Evolutionary conservation across 2,113 vertebrate genomes (phyloP).

Genomic region (Microtus ochrogaster): DNA sequence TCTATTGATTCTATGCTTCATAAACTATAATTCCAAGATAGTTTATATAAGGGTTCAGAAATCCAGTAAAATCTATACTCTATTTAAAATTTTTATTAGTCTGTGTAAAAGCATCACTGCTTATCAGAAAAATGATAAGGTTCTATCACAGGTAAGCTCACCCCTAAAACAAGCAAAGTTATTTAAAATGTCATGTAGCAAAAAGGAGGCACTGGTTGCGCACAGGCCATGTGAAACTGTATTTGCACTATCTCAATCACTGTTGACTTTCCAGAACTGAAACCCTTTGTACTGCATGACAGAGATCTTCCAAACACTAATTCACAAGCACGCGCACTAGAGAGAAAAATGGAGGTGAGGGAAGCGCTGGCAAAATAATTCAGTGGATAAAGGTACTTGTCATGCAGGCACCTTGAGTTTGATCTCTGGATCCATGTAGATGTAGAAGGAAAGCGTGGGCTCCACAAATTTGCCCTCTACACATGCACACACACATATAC

Average conservation of each 20-base stretch:
- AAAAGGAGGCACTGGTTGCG: conserved; percentile 30
- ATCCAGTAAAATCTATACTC: conserved; percentile 52
- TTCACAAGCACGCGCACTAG: not conserved
- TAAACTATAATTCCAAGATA: not conserved
- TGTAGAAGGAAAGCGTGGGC: not conserved
- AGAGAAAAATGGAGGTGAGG: not conserved
- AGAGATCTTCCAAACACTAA: conserved; percentile 51
- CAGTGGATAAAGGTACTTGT: not conserved
- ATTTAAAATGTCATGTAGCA: conserved; percentile 48
- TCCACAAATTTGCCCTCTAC: not conserved
- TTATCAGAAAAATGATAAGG: conserved; percentile 17
- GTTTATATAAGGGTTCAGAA: conserved; percentile 58
- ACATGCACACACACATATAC: not conserved
- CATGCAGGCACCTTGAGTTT: not conserved
- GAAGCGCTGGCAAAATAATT: not conserved
- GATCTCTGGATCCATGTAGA: not conserved
- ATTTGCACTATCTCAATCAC: not conserved
- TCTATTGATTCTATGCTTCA: conserved; percentile 45
- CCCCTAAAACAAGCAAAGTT: conserved; percentile 7
- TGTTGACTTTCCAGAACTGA: conserved; percentile 15
- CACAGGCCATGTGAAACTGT: not conserved
- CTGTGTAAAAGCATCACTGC: not conserved
- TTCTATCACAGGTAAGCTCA: not conserved
- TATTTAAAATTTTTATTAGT: conserved; percentile 64
- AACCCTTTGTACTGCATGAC: not conserved